These are phyloP conservation scores for Ochropleura leucogaster DNA, from an alignment of 2,888 invertebrate genomes.

Conservation along the genomic window DNA sequence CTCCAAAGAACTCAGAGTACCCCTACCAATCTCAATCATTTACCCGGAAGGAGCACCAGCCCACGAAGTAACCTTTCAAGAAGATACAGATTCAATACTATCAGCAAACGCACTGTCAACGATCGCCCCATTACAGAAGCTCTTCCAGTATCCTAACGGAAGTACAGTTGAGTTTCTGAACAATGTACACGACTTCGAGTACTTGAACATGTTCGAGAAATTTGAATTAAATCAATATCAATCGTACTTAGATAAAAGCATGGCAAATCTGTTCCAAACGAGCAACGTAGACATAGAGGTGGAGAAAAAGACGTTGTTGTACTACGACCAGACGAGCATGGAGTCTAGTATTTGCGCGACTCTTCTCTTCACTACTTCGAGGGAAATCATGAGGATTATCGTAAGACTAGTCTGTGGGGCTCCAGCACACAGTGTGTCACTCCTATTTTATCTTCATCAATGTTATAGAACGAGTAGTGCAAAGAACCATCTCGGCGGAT, in stretches of 20 bases:
- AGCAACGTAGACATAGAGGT: conserved; percentile 58
- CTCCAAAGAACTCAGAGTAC: conserved; percentile 79
- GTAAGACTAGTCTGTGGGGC: conserved; percentile 84
- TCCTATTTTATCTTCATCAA: conserved; percentile 86
- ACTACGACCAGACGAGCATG: conserved; percentile 85
- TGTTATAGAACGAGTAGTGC: conserved; percentile 81
- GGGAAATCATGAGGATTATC: conserved; percentile 83
- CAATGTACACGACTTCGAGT: conserved; percentile 82
- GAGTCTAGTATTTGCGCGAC: conserved; percentile 80
- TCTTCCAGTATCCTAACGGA: conserved; percentile 83
- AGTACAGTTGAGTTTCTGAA: conserved; percentile 73
- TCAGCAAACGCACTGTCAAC: not conserved
- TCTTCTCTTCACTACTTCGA: conserved; percentile 80
- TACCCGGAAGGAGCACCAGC: conserved; percentile 67
- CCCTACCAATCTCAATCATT: conserved; percentile 78
- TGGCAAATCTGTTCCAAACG: conserved; percentile 79
- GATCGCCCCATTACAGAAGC: conserved; percentile 72
- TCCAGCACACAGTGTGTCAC: conserved; percentile 79
- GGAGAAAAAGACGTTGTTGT: conserved; percentile 73
- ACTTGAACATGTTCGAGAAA: conserved; percentile 79
- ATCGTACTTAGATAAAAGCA: conserved; percentile 76
- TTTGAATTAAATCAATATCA: conserved; percentile 86
- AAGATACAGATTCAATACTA: not conserved
- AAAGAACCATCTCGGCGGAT: conserved; percentile 81
- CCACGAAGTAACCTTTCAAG: not conserved